Conservation (phyloP, 2,113 vertebrate genomes). For the Edolisoma coerulescens region DNA sequence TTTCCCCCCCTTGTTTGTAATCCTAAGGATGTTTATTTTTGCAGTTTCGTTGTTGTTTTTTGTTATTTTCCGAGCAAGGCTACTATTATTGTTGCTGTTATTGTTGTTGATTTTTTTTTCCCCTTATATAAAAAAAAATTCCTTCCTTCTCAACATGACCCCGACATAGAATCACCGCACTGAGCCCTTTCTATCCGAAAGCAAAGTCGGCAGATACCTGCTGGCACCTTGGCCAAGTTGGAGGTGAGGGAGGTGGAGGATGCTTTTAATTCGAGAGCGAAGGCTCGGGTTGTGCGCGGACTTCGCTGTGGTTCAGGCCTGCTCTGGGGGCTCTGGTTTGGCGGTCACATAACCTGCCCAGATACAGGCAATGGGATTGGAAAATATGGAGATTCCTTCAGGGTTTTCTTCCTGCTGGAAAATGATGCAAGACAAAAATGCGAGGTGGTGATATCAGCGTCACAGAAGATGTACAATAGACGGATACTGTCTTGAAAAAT, state of each 20-base stretch:
- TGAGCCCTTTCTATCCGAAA: conserved; percentile 8
- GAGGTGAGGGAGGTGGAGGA: conserved; percentile 25
- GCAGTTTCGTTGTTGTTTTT: not conserved
- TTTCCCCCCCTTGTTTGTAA: not conserved
- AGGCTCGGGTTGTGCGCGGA: not conserved
- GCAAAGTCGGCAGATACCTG: not conserved
- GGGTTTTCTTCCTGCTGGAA: conserved; percentile 1
- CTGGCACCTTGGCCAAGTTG: not conserved
- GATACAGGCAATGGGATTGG: not conserved
- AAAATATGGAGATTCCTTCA: conserved; percentile 38
- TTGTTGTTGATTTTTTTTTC: not conserved
- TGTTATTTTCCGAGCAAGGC: not conserved
- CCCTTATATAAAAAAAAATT: rapidly evolving
- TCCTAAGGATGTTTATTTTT: not conserved
- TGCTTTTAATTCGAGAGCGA: conserved; percentile 52
- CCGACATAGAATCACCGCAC: not conserved
- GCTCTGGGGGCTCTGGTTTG: not conserved
- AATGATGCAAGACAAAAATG: not conserved
- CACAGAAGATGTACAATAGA: not conserved
- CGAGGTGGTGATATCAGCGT: not conserved
- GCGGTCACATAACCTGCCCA: conserved; percentile 1
- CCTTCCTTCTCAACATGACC: not conserved
- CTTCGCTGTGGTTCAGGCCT: conserved; percentile 42
- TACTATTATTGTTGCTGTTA: not conserved
- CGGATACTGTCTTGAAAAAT: not conserved